These are phyloP conservation scores for Zeus faber DNA, from an alignment of 2,113 vertebrate species.

Conservation along the genomic window DNA sequence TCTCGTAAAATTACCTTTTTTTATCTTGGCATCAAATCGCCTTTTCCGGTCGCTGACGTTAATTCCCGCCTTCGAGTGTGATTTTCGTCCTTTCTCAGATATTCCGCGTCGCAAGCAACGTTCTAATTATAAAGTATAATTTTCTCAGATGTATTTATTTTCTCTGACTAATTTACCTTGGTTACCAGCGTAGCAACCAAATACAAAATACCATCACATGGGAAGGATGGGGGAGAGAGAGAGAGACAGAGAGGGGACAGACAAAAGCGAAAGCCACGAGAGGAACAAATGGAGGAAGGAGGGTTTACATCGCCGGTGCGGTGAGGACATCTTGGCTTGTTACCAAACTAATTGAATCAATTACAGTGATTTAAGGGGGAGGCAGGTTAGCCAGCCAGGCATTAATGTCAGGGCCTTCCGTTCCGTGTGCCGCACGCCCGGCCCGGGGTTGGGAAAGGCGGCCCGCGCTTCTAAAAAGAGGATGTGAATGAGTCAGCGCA, in stretches of 20 bases:
- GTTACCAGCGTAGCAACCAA: slow-evolving; percentile 30
- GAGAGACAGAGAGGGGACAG: not conserved
- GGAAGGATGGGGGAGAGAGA: not conserved
- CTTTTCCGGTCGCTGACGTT: too few relatives aligned
- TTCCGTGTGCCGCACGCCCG: slow-evolving; percentile 31
- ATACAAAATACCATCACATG: slow-evolving; percentile 5
- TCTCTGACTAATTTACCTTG: slow-evolving; percentile 4
- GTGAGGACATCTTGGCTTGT: slow-evolving; percentile 48
- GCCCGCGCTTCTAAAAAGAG: slow-evolving; percentile 48
- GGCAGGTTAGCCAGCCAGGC: slow-evolving; percentile 46
- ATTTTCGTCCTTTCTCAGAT: not conserved
- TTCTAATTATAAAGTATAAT: slow-evolving; percentile 5
- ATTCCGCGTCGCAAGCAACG: not conserved
- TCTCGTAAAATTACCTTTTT: too few relatives aligned
- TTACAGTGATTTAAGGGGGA: slow-evolving; percentile 66
- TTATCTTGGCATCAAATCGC: too few relatives aligned
- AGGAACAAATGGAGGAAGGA: not conserved
- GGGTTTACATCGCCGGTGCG: slow-evolving; percentile 20
- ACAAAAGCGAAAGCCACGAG: not conserved
- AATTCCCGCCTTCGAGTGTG: too few relatives aligned
- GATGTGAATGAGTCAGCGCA: slow-evolving; percentile 40
- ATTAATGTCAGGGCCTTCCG: slow-evolving; percentile 58
- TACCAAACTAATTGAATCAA: slow-evolving; percentile 75
- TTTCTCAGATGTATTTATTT: slow-evolving; percentile 2
- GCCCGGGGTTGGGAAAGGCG: slow-evolving; percentile 35